Percentiles rank a stretch among this genome's conserved stretches.
Evolutionary conservation across 2,888 invertebrate genomes (phyloP).

Genomic region (Alloplasta piceator): DNA sequence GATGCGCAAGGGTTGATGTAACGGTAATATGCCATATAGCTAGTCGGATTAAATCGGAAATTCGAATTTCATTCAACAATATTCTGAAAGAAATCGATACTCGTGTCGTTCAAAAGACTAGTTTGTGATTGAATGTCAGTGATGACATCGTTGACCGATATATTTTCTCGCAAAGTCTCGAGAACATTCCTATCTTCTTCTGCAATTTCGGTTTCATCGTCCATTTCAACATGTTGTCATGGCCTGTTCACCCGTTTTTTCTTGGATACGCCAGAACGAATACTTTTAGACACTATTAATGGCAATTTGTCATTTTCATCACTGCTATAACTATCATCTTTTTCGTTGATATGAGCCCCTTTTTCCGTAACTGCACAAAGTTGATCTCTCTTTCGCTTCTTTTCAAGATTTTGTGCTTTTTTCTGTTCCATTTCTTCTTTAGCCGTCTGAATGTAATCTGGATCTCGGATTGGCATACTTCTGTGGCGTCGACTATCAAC

Average conservation of each 20-base stretch:
- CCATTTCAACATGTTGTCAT: slow-evolving; percentile 11
- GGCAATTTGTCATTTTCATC: neutral
- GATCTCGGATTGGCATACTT: slow-evolving; percentile 60
- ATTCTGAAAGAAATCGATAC: slow-evolving; percentile 43
- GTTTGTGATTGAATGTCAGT: neutral
- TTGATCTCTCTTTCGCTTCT: neutral
- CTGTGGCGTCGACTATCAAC: slow-evolving; percentile 61
- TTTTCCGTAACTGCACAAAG: neutral
- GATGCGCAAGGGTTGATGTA: slow-evolving; percentile 26
- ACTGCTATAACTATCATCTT: neutral
- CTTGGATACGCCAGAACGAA: too few relatives aligned
- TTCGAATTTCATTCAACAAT: slow-evolving; percentile 33
- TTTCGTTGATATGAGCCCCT: neutral
- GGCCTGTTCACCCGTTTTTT: neutral
- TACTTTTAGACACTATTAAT: too few relatives aligned
- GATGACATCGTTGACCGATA: slow-evolving; percentile 29
- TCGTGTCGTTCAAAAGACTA: slow-evolving; percentile 17
- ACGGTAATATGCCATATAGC: slow-evolving; percentile 11
- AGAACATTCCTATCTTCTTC: slow-evolving; percentile 15
- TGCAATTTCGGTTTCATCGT: neutral
- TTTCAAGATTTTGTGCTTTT: neutral
- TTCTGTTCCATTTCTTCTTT: slow-evolving; percentile 18
- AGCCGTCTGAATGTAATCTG: slow-evolving; percentile 54
- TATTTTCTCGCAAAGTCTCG: slow-evolving; percentile 12
- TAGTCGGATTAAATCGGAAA: too few relatives aligned